Conservation (phyloP, 2,888 invertebrate species). For the Trisateles emortualis region DNA sequence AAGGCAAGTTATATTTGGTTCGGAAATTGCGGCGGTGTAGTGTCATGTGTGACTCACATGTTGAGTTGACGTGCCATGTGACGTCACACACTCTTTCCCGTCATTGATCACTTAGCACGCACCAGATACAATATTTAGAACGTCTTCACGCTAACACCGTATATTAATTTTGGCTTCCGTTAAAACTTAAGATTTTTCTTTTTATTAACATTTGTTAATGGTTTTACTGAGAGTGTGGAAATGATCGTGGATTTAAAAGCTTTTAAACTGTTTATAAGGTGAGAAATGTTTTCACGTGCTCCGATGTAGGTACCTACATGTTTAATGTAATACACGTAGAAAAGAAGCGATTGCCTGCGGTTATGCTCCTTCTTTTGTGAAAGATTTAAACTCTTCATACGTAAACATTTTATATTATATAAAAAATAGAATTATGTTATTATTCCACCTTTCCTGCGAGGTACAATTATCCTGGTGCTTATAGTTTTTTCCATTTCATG, state of each 20-base stretch:
- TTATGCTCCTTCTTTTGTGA: no score
- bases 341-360: neutral
- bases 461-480: no score
- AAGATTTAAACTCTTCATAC: no score
- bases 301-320: neutral
- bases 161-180: constrained; percentile 45
- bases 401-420: no score
- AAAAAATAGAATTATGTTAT: no score
- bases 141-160: constrained; percentile 43
- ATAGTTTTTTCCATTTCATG: no score
- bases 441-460: no score
- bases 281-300: neutral
- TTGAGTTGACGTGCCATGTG: constrained; percentile 26
- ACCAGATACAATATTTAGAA: constrained; percentile 42
- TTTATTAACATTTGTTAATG: constrained; percentile 37
- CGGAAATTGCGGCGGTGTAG: constrained; percentile 47
- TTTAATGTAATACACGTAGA: neutral
- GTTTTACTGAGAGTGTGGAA: constrained; percentile 26
- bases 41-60: constrained; percentile 45
- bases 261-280: constrained; percentile 8
- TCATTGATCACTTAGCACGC: constrained; percentile 49
- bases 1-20: constrained; percentile 50
- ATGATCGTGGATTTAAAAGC: constrained; percentile 14
- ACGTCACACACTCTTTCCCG: constrained; percentile 42
- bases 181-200: constrained; percentile 40